These are phyloP conservation scores for Gobius niger DNA, from an alignment of 2,113 vertebrate genomes.

Conservation along the genomic window DNA sequence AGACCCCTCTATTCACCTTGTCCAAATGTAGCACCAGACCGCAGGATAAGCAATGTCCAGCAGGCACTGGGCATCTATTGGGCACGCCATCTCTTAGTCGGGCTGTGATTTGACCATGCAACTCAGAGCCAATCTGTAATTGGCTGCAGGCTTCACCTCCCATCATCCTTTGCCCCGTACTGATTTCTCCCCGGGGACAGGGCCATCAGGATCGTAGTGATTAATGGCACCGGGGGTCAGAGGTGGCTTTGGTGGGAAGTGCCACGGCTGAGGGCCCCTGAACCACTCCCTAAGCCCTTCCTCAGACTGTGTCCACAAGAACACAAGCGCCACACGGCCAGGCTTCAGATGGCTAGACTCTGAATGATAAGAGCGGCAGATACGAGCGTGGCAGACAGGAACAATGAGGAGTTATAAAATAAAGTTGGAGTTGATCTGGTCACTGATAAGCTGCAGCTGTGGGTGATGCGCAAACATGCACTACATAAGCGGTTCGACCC, in stretches of 20 bases:
- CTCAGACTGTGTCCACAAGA: conserved; percentile 47
- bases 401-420: not conserved
- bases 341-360: conserved; percentile 50
- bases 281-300: conserved; percentile 71
- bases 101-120: conserved; percentile 62
- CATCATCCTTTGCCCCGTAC: conserved; percentile 76
- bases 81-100: conserved; percentile 44
- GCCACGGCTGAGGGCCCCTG: conserved; percentile 61
- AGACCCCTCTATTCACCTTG: conserved; percentile 17
- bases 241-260: conserved; percentile 74
- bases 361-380: conserved; percentile 40
- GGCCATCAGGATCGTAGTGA: conserved; percentile 78
- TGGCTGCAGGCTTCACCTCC: conserved; percentile 76
- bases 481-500: too few species aligned
- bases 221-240: conserved; percentile 77
- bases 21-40: not conserved
- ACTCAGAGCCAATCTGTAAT: conserved; percentile 65
- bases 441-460: not conserved
- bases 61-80: conserved; percentile 40
- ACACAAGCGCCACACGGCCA: conserved; percentile 45
- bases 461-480: too few species aligned
- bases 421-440: not conserved
- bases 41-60: not conserved
- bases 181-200: conserved; percentile 77
- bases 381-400: conserved; percentile 11